phyloP scores from a whole-genome alignment of 2,113 vertebrate genomes.

The Syngnathus scovelli region DNA sequence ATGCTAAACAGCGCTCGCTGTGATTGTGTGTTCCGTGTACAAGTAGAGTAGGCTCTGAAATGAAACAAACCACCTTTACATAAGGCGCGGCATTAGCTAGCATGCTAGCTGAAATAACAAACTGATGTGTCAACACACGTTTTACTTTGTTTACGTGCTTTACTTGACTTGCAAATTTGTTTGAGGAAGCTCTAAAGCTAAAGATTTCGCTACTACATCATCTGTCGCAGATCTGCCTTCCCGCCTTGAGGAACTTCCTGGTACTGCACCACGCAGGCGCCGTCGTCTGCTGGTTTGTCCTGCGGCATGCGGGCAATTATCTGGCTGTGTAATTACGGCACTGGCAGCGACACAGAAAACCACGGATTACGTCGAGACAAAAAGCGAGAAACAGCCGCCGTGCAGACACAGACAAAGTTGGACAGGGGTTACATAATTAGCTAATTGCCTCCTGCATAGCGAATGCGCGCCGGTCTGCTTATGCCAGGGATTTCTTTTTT shows the following conservation, averaged over 20 bases:
- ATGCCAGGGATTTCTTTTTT: constrained; percentile 16
- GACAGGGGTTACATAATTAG: constrained; percentile 45
- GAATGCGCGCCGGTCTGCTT: constrained; percentile 28
- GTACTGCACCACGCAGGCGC: constrained; percentile 9
- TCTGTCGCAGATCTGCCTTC: constrained; percentile 16
- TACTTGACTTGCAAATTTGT: not conserved
- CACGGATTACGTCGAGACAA: constrained; percentile 32
- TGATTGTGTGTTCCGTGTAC: not conserved
- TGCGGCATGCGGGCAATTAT: constrained; percentile 55
- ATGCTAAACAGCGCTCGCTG: not conserved
- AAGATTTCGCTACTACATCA: constrained; percentile 35
- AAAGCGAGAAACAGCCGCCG: constrained; percentile 33
- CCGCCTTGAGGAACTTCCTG: constrained; percentile 30
- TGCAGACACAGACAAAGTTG: constrained; percentile 24
- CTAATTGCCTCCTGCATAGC: constrained; percentile 45
- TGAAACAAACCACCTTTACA: not conserved
- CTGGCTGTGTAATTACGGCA: constrained; percentile 30
- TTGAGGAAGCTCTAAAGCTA: constrained; percentile 16
- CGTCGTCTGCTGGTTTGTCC: constrained; percentile 35
- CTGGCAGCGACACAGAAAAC: constrained; percentile 27
- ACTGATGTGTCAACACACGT: too few relatives aligned
- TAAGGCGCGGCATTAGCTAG: too few relatives aligned
- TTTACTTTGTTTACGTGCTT: too few relatives aligned
- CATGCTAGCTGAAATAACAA: too few relatives aligned
- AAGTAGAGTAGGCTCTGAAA: not conserved